Percentiles rank a stretch among this genome's conserved stretches.
Evolutionary conservation across 2,797 vertebrate genomes (phyloP).

Genomic region (Denticeps clupeoides): DNA sequence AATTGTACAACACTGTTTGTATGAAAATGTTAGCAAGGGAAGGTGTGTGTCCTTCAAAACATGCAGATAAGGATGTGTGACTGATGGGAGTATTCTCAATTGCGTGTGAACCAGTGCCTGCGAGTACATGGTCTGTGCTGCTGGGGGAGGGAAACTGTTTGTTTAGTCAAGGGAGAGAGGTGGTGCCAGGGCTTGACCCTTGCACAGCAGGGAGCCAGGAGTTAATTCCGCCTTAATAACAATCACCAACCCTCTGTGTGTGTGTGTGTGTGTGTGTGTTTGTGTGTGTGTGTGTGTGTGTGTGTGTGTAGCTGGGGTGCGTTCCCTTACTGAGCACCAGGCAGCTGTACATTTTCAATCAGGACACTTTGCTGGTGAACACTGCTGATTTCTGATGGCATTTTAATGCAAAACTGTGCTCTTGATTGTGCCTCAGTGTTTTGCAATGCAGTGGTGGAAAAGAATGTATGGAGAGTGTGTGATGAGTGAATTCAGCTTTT

Average conservation of each 20-base stretch:
- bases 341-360: no score
- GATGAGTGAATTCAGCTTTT: not conserved
- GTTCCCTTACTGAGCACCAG: no score
- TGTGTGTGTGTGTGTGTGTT: not conserved
- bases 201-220: not conserved
- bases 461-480: not conserved
- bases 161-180: not conserved
- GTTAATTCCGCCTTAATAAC: constrained; percentile 3
- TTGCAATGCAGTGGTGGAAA: no score
- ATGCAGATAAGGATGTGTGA: not conserved
- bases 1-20: no score
- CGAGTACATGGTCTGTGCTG: not conserved
- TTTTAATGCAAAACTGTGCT: no score
- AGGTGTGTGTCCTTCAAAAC: no score
- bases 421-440: no score
- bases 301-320: not conserved
- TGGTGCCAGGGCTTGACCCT: constrained; percentile 1
- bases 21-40: no score
- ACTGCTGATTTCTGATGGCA: no score
- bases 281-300: not conserved
- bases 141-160: not conserved
- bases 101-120: not conserved
- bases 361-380: no score
- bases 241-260: not conserved
- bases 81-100: not conserved